phyloP scores from a whole-genome alignment of 2,888 invertebrate genomes.

The Teleogryllus oceanicus region DNA sequence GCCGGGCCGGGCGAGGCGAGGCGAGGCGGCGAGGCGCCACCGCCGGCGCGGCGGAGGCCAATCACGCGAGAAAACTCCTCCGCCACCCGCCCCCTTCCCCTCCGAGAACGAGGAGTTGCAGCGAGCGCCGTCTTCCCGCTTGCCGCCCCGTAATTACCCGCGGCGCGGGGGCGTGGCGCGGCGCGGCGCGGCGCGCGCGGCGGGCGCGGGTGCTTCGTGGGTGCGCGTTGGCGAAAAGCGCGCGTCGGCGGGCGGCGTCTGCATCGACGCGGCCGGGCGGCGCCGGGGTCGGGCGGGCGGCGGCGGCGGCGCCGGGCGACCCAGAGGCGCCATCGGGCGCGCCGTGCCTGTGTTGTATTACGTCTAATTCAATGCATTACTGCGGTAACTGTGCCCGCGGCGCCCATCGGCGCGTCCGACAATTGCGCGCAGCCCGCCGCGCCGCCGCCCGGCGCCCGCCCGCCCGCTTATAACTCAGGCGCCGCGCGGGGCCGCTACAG shows the following conservation, averaged over 20 bases:
- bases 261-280: neutral
- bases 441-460: slow-evolving; percentile 24
- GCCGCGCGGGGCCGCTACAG: slow-evolving; percentile 18
- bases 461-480: slow-evolving; percentile 25
- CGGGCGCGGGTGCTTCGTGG: neutral
- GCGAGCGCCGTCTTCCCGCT: slow-evolving; percentile 3
- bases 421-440: slow-evolving; percentile 10
- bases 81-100: neutral
- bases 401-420: slow-evolving; percentile 45
- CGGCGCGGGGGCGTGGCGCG: neutral
- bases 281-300: neutral
- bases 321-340: slow-evolving; percentile 2
- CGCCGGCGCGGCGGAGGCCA: slow-evolving; percentile 32
- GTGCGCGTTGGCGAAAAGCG: slow-evolving; percentile 20
- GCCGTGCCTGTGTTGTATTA: slow-evolving; percentile 47
- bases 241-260: slow-evolving; percentile 18
- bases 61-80: slow-evolving; percentile 29
- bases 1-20: neutral
- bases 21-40: slow-evolving; percentile 18
- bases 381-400: slow-evolving; percentile 50
- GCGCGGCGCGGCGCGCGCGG: neutral
- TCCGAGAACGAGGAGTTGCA: slow-evolving; percentile 3
- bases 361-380: slow-evolving; percentile 60
- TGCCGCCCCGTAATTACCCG: neutral
- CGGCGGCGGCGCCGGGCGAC: neutral